These are phyloP conservation scores for Trichechus manatus DNA, from an alignment of 2,113 vertebrate genomes.

Conservation along the genomic window DNA sequence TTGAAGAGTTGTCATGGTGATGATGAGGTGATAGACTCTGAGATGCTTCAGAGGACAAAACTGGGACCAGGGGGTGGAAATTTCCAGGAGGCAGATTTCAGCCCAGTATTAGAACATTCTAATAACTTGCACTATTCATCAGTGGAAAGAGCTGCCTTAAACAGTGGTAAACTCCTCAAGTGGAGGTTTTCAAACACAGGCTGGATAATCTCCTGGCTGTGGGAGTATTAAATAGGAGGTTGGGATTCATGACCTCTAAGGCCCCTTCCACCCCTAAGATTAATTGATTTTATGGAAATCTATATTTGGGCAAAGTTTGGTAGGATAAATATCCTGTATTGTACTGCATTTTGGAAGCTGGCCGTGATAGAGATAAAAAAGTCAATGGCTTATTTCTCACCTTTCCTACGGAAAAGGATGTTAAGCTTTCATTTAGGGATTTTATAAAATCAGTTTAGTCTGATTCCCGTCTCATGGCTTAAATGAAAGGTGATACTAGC, in stretches of 20 bases:
- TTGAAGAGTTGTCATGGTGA: constrained; percentile 81
- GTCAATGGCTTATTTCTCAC: constrained; percentile 59
- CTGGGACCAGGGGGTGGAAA: constrained; percentile 68
- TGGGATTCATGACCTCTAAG: constrained; percentile 58
- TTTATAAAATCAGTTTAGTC: constrained; percentile 65
- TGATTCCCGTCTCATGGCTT: constrained; percentile 67
- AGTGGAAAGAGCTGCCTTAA: constrained; percentile 39
- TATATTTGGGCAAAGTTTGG: constrained; percentile 61
- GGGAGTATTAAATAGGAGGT: background rate
- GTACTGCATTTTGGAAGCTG: constrained; percentile 60
- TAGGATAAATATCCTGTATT: constrained; percentile 56
- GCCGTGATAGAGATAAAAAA: constrained; percentile 60
- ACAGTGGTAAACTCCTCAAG: constrained; percentile 29
- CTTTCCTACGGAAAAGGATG: constrained; percentile 58
- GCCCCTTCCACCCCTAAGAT: constrained; percentile 36
- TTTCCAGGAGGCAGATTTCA: constrained; percentile 67
- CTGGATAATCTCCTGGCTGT: constrained; percentile 49
- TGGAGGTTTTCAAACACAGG: constrained; percentile 16
- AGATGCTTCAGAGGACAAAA: constrained; percentile 65
- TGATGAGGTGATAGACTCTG: constrained; percentile 39
- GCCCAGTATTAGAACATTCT: constrained; percentile 56
- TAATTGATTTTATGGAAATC: constrained; percentile 81
- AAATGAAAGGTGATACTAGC: background rate
- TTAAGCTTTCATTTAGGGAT: constrained; percentile 64
- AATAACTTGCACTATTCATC: constrained; percentile 60